phyloP scores from a whole-genome alignment of 1,140 invertebrate species.

The Radopholus similis region DNA sequence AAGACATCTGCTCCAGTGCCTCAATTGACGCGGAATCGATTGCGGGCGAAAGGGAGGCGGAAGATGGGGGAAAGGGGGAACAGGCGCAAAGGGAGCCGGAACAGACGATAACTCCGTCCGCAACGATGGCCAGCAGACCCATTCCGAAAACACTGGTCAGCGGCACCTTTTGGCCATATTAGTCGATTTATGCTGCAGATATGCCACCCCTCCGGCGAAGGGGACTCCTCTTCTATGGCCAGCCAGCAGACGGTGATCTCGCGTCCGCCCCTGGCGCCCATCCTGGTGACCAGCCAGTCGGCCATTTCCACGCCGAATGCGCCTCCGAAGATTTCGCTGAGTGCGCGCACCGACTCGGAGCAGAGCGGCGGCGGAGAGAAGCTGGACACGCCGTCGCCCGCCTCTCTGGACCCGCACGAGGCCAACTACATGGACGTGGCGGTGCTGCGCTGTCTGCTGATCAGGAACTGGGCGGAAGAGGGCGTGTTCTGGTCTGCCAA shows the following conservation, averaged over 20 bases:
- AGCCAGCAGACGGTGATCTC: conserved; percentile 56
- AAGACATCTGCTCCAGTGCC: conserved; percentile 53
- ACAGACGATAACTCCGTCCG: too few species aligned
- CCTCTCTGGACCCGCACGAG: conserved; percentile 69
- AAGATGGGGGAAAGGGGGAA: neutral
- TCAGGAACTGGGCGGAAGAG: conserved; percentile 93
- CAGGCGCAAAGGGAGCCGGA: neutral
- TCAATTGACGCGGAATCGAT: conserved; percentile 47
- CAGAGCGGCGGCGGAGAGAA: conserved; percentile 9
- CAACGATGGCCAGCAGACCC: neutral
- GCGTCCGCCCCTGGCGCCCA: neutral
- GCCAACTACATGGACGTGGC: conserved; percentile 93
- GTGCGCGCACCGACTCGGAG: conserved; percentile 15
- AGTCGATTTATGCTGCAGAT: neutral
- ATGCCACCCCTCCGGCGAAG: conserved; percentile 17
- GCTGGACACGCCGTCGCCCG: neutral
- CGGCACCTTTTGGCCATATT: neutral
- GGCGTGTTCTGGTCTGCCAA: conserved; percentile 95
- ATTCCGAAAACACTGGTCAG: conserved; percentile 5
- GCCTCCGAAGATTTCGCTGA: conserved; percentile 11
- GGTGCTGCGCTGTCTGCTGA: conserved; percentile 89
- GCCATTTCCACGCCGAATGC: neutral
- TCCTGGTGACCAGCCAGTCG: neutral
- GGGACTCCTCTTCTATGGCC: conserved; percentile 43
- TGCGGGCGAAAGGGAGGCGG: neutral